Percentiles rank a stretch among this genome's conserved stretches.
phyloP scores from a whole-genome alignment of 2,113 vertebrate genomes.

The Lipophrys pholis region DNA sequence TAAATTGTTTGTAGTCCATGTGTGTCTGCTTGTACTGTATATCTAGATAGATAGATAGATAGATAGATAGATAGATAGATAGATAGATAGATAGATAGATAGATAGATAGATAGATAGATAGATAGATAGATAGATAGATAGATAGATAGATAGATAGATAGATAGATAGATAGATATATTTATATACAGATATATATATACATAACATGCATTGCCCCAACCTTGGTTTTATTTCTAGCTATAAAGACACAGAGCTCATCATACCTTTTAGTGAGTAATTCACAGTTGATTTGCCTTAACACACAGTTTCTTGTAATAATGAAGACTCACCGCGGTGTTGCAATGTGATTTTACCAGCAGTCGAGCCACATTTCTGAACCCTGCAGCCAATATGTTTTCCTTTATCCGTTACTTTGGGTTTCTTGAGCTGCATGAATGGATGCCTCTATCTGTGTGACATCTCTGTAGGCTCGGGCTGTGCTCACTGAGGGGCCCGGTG shows the following conservation, averaged over 20 bases:
- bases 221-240: too few species aligned
- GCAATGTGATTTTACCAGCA: neutral
- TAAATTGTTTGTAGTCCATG: too few species aligned
- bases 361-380: neutral
- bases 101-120: too few species aligned
- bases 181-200: too few species aligned
- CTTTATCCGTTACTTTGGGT: conserved; percentile 26
- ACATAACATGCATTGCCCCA: too few species aligned
- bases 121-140: too few species aligned
- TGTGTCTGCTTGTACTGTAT: too few species aligned
- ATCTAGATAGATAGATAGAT: too few species aligned
- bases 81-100: too few species aligned
- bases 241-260: neutral
- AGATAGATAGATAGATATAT: too few species aligned
- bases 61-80: too few species aligned
- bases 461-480: conserved; percentile 31
- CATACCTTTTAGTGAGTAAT: neutral
- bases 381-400: conserved; percentile 3
- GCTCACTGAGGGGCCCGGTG: conserved; percentile 48
- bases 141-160: too few species aligned
- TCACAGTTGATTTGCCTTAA: neutral
- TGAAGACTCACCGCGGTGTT: neutral
- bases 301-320: conserved; percentile 9
- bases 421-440: conserved; percentile 21
- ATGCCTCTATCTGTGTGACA: conserved; percentile 9